phyloP scores from a whole-genome alignment of 2,888 invertebrate genomes.

The Drosophila borealis region DNA sequence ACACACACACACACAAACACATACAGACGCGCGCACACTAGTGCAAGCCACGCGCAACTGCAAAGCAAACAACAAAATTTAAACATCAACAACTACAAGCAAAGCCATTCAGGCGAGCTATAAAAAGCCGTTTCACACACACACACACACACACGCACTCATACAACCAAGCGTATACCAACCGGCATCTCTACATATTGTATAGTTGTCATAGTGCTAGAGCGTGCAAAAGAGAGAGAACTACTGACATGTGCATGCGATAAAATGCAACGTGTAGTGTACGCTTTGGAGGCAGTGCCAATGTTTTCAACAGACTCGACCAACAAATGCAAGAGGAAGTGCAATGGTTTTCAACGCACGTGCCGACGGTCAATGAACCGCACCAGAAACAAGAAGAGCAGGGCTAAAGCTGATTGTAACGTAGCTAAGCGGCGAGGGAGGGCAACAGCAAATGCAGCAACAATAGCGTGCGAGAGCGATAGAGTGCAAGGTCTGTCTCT shows the following conservation, averaged over 20 bases:
- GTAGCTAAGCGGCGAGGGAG: slow-evolving; percentile 14
- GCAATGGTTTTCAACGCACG: slow-evolving; percentile 77
- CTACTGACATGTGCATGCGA: slow-evolving; percentile 74
- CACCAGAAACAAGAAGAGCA: slow-evolving; percentile 27
- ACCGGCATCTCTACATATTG: background rate
- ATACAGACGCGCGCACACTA: slow-evolving; percentile 38
- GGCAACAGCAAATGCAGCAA: slow-evolving; percentile 39
- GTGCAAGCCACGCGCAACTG: slow-evolving; percentile 69
- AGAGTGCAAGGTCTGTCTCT: slow-evolving; percentile 19
- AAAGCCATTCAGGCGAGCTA: slow-evolving; percentile 30
- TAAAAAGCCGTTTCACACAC: slow-evolving; percentile 54
- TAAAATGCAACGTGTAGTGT: slow-evolving; percentile 74
- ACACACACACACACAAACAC: slow-evolving; percentile 6
- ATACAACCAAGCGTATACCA: background rate
- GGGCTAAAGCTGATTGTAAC: slow-evolving; percentile 1
- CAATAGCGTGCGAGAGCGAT: slow-evolving; percentile 14
- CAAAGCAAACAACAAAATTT: slow-evolving; percentile 54
- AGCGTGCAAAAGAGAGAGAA: slow-evolving; percentile 28
- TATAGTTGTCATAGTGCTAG: slow-evolving; percentile 53
- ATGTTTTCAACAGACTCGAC: slow-evolving; percentile 69
- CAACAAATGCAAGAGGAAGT: slow-evolving; percentile 68
- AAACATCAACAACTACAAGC: slow-evolving; percentile 38
- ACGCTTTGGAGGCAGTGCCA: slow-evolving; percentile 68
- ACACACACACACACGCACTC: slow-evolving; percentile 15
- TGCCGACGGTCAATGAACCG: slow-evolving; percentile 81